phyloP scores from a whole-genome alignment of 1,140 invertebrate species.

The Cepaea nemoralis region DNA sequence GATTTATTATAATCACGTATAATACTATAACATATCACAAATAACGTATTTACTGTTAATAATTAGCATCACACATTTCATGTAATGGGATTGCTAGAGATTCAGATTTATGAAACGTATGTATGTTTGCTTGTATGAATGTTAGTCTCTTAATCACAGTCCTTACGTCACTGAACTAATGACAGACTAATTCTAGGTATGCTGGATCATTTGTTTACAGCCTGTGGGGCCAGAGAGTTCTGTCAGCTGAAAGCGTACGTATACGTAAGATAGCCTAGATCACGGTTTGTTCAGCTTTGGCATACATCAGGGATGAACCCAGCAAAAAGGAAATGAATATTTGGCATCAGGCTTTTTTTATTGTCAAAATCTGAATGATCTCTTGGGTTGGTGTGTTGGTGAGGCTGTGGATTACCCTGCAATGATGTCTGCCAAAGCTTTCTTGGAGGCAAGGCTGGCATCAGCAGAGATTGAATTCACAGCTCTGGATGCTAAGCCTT shows the following conservation, averaged over 20 bases:
- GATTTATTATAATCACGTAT: too few relatives aligned
- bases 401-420: background rate
- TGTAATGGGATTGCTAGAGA: too few relatives aligned
- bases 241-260: slow-evolving; percentile 25
- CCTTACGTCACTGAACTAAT: slow-evolving; percentile 56
- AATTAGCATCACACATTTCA: too few relatives aligned
- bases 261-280: slow-evolving; percentile 8
- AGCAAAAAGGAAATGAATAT: too few relatives aligned
- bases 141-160: background rate
- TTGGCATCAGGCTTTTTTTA: too few relatives aligned
- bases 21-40: too few relatives aligned
- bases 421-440: slow-evolving; percentile 11
- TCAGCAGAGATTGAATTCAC: background rate
- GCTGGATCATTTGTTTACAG: slow-evolving; percentile 41
- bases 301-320: slow-evolving; percentile 8
- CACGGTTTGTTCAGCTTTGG: slow-evolving; percentile 29
- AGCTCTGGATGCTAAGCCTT: background rate
- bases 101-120: too few relatives aligned
- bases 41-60: too few relatives aligned
- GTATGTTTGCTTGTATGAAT: background rate
- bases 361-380: too few relatives aligned
- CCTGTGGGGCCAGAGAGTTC: slow-evolving; percentile 5
- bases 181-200: slow-evolving; percentile 68
- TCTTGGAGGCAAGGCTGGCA: background rate
- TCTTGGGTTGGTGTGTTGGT: too few relatives aligned